Evolutionary conservation across 2,888 invertebrate species (phyloP).

Genomic region (Hypolimnas misippus): DNA sequence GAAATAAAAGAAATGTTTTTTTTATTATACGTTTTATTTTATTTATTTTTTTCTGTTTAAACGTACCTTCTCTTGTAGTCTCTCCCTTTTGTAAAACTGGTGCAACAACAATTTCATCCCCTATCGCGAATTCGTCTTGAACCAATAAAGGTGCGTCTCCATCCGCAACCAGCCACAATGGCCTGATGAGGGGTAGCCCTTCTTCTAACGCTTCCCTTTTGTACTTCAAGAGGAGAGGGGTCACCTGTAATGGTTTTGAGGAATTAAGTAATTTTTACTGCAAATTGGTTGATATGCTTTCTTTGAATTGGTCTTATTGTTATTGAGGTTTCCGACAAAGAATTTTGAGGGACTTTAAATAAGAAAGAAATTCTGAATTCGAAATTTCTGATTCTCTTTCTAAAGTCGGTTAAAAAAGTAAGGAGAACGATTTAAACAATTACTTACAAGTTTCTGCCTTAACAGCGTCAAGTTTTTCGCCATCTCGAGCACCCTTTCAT

Average conservation of each 20-base stretch:
- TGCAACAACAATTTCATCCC: constrained; percentile 95
- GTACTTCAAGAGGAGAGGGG: constrained; percentile 90
- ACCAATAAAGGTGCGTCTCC: constrained; percentile 91
- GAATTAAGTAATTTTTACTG: too few relatives aligned
- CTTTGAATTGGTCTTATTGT: too few relatives aligned
- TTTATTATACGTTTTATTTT: too few relatives aligned
- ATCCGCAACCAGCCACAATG: constrained; percentile 95
- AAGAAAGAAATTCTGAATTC: too few relatives aligned
- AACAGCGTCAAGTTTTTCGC: constrained; percentile 89
- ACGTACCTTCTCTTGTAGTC: constrained; percentile 89
- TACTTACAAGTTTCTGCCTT: constrained; percentile 88
- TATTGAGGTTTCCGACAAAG: too few relatives aligned
- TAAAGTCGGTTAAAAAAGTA: too few relatives aligned
- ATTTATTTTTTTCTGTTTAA: too few relatives aligned
- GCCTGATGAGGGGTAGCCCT: constrained; percentile 93
- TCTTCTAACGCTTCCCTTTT: constrained; percentile 91
- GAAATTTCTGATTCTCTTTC: too few relatives aligned
- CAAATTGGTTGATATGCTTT: too few relatives aligned
- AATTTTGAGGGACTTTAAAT: too few relatives aligned
- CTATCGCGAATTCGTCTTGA: constrained; percentile 94
- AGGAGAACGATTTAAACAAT: too few relatives aligned
- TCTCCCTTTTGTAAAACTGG: constrained; percentile 90
- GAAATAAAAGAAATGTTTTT: too few relatives aligned
- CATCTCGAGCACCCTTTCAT: constrained; percentile 89
- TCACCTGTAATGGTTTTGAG: constrained; percentile 85